Evolutionary conservation across 2,113 vertebrate genomes (phyloP).

Genomic region (Eolophus roseicapilla): DNA sequence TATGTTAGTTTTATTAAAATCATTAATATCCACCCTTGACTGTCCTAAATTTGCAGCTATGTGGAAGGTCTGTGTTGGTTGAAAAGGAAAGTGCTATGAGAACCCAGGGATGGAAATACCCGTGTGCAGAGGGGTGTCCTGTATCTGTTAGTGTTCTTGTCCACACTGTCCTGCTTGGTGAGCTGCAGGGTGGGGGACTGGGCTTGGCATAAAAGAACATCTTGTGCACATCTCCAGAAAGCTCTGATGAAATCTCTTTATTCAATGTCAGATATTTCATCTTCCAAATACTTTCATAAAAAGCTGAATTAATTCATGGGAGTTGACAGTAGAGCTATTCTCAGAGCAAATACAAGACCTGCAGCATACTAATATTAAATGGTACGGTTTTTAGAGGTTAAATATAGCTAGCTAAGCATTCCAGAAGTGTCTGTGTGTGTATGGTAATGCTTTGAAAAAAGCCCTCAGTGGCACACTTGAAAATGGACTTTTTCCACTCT

Average conservation of each 20-base stretch:
- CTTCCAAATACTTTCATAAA: background rate
- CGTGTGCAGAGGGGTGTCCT: background rate
- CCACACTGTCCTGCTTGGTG: accelerated
- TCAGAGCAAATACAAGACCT: background rate
- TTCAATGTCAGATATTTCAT: background rate
- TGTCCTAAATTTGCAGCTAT: background rate
- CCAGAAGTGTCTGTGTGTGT: background rate
- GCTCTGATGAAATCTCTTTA: background rate
- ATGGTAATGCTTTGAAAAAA: background rate
- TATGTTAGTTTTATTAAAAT: background rate
- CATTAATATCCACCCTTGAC: background rate
- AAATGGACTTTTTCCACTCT: background rate
- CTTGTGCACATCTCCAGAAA: background rate
- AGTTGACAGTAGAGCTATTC: background rate
- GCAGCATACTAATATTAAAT: background rate
- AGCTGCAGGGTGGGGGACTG: background rate
- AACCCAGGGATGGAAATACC: background rate
- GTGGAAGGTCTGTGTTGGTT: background rate
- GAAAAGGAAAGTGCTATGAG: background rate
- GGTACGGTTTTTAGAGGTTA: background rate
- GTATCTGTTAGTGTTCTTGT: accelerated
- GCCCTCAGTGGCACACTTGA: background rate
- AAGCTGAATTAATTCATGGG: background rate
- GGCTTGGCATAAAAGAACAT: background rate
- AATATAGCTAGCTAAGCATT: background rate